A percentile compares a stretch with the other conserved stretches of the same genome.
Evolutionary conservation across 2,797 vertebrate genomes (phyloP).

Genomic region (Hydrophis major): DNA sequence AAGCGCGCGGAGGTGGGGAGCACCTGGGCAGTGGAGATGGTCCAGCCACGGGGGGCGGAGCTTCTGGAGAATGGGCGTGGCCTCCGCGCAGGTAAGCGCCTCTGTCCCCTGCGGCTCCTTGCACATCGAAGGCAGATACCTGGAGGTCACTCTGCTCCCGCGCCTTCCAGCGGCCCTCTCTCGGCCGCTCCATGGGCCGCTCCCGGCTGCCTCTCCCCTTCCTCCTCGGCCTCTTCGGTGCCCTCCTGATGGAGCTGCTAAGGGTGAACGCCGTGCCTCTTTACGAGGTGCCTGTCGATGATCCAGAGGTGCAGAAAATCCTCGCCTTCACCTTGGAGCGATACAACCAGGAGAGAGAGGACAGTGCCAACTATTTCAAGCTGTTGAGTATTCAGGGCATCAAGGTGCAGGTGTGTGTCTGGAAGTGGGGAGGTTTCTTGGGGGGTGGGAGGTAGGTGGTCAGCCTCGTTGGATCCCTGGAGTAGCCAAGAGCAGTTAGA

Average conservation of each 20-base stretch:
- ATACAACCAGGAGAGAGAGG: not conserved
- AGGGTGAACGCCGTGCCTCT: fast-evolving
- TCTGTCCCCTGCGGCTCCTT: too few species aligned
- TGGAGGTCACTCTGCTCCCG: too few species aligned
- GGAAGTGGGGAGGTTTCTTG: too few species aligned
- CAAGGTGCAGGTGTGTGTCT: too few species aligned
- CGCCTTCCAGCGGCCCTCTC: fast-evolving
- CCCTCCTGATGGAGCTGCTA: not conserved
- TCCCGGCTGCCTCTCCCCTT: not conserved
- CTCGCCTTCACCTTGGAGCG: not conserved
- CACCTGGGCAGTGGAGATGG: too few species aligned
- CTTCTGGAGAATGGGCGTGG: not conserved
- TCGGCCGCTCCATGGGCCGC: not conserved
- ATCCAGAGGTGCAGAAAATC: not conserved
- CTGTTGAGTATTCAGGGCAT: too few species aligned
- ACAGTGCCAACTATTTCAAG: too few species aligned
- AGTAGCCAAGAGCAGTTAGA: too few species aligned
- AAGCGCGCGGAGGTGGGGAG: too few species aligned
- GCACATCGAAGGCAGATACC: too few species aligned
- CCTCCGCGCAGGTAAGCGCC: not conserved
- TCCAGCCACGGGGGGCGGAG: not conserved
- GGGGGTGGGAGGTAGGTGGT: too few species aligned
- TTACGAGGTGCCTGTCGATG: not conserved
- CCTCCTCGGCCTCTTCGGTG: not conserved
- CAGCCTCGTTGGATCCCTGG: too few species aligned